Evolutionary conservation across 2,888 invertebrate species (phyloP), one percentile per base, ranked within the genome.

Genomic region (Muscina levida): DNA sequence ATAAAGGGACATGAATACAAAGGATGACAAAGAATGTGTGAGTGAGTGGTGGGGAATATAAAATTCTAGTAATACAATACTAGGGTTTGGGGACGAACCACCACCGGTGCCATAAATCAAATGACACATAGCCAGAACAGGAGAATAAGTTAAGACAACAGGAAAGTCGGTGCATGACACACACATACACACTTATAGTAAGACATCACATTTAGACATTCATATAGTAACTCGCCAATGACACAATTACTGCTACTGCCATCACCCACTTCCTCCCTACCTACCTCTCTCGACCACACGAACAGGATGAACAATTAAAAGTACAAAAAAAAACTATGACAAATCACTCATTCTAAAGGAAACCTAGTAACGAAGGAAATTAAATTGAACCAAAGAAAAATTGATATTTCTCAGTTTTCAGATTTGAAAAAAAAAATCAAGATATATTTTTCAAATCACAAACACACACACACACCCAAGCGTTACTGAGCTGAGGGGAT

Each of bases 121-220:
- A 72, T 77, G 74, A 75, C 72, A 72, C 48, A 72, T 68, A 31
- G 31, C 8, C 81, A 77, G 77, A 72, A 81, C 48, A 75, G 56
- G 11, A 37, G 0, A 66, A 56, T 37, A 15, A 22, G 46, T 39
- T 22, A 44, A 42, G 15, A 72, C 37, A 31, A 19, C 17, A 59
- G n/a, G n/a, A n/a, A 19, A 17, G 15, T 37, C 4, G 17, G 6
- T n/a, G n/a, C n/a, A n/a, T n/a, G n/a, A 15, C 8, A 6, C 24
- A 46, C 8, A 37, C 8, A 53, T 15, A 70, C 13, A 65, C 26
- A 66, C 37, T 15, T 48, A 68, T n/a, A n/a, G n/a, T n/a, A n/a
- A n/a, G n/a, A n/a, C n/a, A n/a, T n/a, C 2, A 48, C 10, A 6
- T 15, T 31, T 56, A 15, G 17, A 59, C 26, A 26, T 8, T 19